Evolutionary conservation across 2,113 vertebrate genomes (phyloP).

Genomic region (Syngnathus scovelli): DNA sequence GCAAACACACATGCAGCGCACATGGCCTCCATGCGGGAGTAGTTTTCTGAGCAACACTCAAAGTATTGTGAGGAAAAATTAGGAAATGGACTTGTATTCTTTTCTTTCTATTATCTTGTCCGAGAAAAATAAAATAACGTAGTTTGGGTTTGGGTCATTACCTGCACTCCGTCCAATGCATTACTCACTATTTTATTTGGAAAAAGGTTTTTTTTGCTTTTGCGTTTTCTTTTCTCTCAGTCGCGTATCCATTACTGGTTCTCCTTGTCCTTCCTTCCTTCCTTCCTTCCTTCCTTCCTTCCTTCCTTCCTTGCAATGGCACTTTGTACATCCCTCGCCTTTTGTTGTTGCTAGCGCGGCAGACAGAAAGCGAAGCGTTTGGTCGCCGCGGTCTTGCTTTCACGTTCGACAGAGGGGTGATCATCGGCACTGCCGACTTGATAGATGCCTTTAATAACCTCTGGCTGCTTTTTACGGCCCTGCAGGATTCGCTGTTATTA

Average conservation of each 20-base stretch:
- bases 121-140: no score
- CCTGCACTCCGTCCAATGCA: conserved; percentile 41
- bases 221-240: background rate
- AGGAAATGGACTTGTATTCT: no score
- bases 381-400: conserved; percentile 30
- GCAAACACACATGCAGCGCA: background rate
- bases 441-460: conserved; percentile 73
- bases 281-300: no score
- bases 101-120: no score
- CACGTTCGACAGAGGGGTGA: conserved; percentile 53
- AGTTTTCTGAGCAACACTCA: no score
- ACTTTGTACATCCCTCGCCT: conserved; percentile 32
- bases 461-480: conserved; percentile 49
- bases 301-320: conserved; percentile 15
- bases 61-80: no score
- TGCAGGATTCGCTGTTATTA: conserved; percentile 68
- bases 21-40: conserved; percentile 19
- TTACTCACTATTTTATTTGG: conserved; percentile 52
- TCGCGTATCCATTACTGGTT: conserved; percentile 39
- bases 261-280: conserved; percentile 28
- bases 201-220: conserved; percentile 31
- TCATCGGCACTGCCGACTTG: conserved; percentile 48
- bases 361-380: conserved; percentile 19
- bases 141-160: conserved; percentile 23
- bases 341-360: conserved; percentile 9